Base-by-base conservation (phyloP, 1,140 invertebrate genomes). In the Drosophila sturtevanti region DNA sequence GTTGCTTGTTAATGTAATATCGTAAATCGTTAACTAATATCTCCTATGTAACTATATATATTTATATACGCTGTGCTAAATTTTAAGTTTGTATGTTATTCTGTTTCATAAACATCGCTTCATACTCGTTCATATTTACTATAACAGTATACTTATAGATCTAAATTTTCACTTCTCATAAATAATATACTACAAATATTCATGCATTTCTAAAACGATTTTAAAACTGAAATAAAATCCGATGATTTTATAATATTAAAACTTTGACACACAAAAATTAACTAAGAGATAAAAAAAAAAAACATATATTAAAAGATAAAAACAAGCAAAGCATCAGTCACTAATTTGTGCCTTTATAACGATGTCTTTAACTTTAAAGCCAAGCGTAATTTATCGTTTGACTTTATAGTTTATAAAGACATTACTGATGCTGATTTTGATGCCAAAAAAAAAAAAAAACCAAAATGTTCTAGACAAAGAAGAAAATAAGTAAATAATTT, bases 211-310 rank as follows among this genome's bases (percentile, higher is more conserved):
- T 81, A 85, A 90, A 90, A 91, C 62, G 85, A 90, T 89, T 84
- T 89, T 90, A 89, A 84, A 70, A 68, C 70, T 51, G 52, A 67
- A 81, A 78, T 86, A 91, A 87, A 90, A 87, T 87, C 81, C 73
- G 90, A 91, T 91, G 90, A 91, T 91, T 86, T 91, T 91, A 91
- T 91, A 90, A 91, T 91, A 91, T 91, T 91, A 91, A 91, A 91
- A 91, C 90, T 86, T 91, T 91, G 90, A 91, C 90, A 91, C 90
- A 82, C 74, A 72, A 69, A 31, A 75, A 70, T 9, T 48, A 48
- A 48, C 41, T 21, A 48, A 48, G 41, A 16, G 10, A 48, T 72
- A 80, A n/a, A n/a, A 58, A 69, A 76, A 71, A 41, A 63, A 34
- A 70, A 64, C 21, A 27, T 22, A 72, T 48, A 58, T 52, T 11